Conservation (phyloP, 2,888 invertebrate genomes). For the Phortica okadai region DNA sequence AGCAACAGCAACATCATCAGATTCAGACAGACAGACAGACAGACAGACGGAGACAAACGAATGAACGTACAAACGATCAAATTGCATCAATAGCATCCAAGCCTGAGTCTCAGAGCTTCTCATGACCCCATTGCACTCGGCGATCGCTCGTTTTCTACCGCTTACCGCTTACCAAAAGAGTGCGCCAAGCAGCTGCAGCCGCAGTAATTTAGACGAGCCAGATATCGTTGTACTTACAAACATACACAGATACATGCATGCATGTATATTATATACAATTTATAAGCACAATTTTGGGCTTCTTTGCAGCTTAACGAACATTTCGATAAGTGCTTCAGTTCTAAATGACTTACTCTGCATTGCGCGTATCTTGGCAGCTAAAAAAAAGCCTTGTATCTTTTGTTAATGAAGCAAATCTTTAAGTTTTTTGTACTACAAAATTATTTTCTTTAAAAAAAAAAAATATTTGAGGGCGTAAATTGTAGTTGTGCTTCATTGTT, state of each 20-base stretch:
- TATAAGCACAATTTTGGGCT: too few relatives aligned
- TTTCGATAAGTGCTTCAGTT: too few relatives aligned
- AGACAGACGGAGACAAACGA: background rate
- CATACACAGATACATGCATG: background rate
- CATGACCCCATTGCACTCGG: background rate
- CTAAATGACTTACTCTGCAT: too few relatives aligned
- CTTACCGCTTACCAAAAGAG: background rate
- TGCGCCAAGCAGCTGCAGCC: background rate
- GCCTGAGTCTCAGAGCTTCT: background rate
- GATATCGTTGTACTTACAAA: background rate
- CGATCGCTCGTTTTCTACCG: background rate
- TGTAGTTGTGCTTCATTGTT: too few relatives aligned
- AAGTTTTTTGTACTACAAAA: too few relatives aligned
- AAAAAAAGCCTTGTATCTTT: too few relatives aligned
- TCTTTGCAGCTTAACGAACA: too few relatives aligned
- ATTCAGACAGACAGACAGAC: background rate
- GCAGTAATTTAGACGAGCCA: background rate
- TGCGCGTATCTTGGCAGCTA: too few relatives aligned
- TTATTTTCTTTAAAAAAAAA: too few relatives aligned
- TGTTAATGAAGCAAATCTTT: too few relatives aligned
- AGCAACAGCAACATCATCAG: background rate
- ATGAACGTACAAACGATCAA: background rate
- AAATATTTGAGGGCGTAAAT: too few relatives aligned
- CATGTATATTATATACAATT: background rate
- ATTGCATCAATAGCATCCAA: constrained; percentile 11